Evolutionary conservation across 2,113 vertebrate genomes (phyloP).

Genomic region (Parotia lawesii): DNA sequence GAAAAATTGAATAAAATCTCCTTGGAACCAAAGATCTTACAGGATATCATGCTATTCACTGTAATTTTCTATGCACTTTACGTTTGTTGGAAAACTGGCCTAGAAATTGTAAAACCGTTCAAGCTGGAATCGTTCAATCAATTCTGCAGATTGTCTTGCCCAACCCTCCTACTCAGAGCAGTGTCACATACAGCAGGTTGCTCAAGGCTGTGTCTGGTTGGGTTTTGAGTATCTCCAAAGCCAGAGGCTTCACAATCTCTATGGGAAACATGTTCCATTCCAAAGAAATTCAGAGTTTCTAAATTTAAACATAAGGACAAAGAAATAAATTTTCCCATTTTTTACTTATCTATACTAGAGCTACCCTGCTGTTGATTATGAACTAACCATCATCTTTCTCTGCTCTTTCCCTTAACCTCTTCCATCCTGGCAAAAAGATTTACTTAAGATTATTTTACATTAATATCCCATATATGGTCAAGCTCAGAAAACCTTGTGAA

Average conservation of each 20-base stretch:
- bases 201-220: not conserved
- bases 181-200: not conserved
- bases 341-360: not conserved
- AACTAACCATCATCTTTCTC: not conserved
- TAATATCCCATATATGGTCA: not conserved
- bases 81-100: not conserved
- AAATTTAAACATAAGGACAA: not conserved
- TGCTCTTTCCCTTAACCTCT: not conserved
- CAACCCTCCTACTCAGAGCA: not conserved
- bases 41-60: not conserved
- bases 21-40: not conserved
- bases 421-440: not conserved
- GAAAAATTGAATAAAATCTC: not conserved
- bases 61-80: not conserved
- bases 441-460: not conserved
- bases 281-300: not conserved
- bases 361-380: not conserved
- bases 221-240: not conserved
- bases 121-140: not conserved
- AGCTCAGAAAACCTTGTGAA: not conserved
- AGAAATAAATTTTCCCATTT: not conserved
- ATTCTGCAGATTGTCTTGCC: not conserved
- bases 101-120: rapidly evolving
- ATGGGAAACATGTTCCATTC: not conserved
- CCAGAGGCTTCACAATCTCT: not conserved